These are phyloP conservation scores for Leptopterna dolabrata DNA, from an alignment of 2,888 invertebrate genomes.

Conservation along the genomic window DNA sequence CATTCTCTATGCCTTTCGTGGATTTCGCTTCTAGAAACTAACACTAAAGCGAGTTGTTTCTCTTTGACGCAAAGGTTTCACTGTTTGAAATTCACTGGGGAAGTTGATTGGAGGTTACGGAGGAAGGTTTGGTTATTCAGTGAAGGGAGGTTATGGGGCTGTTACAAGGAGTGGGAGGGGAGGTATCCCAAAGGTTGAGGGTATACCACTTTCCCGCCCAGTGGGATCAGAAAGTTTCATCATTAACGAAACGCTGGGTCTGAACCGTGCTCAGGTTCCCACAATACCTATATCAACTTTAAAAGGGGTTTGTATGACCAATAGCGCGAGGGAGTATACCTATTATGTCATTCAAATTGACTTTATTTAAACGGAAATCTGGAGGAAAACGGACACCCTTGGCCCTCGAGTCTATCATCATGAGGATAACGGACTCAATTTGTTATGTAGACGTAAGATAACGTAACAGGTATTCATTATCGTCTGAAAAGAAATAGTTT, in stretches of 20 bases:
- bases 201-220: not conserved
- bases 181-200: not conserved
- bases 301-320: not conserved
- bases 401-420: too few relatives aligned
- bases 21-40: not conserved
- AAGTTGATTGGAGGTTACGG: not conserved
- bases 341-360: not conserved
- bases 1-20: not conserved
- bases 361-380: not conserved
- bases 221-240: not conserved
- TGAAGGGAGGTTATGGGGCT: not conserved
- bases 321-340: not conserved
- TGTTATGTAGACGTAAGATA: too few relatives aligned
- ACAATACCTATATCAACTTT: not conserved
- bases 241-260: not conserved
- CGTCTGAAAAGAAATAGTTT: too few relatives aligned
- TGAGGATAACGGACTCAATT: too few relatives aligned
- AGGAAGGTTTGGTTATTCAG: not conserved
- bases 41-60: not conserved
- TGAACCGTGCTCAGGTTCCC: not conserved
- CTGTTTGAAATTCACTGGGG: not conserved
- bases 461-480: too few relatives aligned
- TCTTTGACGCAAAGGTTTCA: not conserved
- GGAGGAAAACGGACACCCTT: too few relatives aligned
- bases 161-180: not conserved